These are phyloP conservation scores for Spheniscus mendiculus DNA, from an alignment of 2,113 vertebrate species.

Conservation along the genomic window DNA sequence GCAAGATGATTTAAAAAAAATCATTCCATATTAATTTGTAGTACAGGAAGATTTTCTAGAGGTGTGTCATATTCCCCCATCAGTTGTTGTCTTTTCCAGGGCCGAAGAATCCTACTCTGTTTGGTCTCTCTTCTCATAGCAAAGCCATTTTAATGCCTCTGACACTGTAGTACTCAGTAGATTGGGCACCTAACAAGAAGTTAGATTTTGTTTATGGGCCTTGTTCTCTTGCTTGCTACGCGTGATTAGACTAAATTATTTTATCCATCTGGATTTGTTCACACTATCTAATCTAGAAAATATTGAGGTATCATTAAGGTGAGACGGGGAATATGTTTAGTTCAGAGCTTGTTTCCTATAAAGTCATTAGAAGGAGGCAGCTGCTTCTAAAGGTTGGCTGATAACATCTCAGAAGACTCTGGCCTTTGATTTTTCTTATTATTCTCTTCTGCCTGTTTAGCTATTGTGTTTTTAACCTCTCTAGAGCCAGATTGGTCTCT, in stretches of 20 bases:
- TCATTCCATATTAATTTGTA: neutral
- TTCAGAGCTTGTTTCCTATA: neutral
- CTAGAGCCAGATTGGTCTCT: neutral
- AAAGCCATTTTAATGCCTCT: neutral
- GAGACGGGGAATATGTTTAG: neutral
- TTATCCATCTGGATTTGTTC: neutral
- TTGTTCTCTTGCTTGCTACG: neutral
- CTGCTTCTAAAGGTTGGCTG: neutral
- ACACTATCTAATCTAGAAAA: neutral
- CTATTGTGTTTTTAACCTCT: neutral
- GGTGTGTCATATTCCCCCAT: neutral
- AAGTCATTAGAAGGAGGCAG: neutral
- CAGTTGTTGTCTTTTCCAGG: neutral
- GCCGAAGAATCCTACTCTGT: neutral
- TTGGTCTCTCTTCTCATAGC: neutral
- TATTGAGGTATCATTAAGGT: neutral
- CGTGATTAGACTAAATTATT: neutral
- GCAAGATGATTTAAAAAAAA: neutral
- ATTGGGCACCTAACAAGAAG: neutral
- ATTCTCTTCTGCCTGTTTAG: neutral
- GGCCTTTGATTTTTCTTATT: neutral
- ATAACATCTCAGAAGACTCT: neutral
- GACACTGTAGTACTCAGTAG: neutral
- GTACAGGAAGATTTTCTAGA: neutral
- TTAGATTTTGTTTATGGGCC: neutral